Base-by-base conservation (phyloP, 2,888 invertebrate genomes). In the Leptogaster cylindrica region DNA sequence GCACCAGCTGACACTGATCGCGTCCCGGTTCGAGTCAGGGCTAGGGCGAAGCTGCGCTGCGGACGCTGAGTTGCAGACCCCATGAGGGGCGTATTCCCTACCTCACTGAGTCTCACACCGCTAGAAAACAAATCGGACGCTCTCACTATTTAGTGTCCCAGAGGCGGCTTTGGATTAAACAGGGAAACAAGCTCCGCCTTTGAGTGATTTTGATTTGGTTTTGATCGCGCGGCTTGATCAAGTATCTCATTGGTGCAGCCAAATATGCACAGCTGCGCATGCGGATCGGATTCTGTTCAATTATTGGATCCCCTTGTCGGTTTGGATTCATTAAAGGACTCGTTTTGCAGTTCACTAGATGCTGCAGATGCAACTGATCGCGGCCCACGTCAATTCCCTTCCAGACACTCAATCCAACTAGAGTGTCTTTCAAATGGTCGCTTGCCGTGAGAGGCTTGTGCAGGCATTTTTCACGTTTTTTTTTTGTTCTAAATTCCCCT, bases 1-100 rank as follows among this genome's bases (percentile, higher is more conserved):
- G 28, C 61, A 39, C 25, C 39, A 39, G 27, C 20, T 44, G 41
- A 27, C 4, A 61, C 61, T 61, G 18, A 27, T 12, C 12, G 51
- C 28, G 27, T 27, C 27, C n/a, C 18, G 31, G n/a, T 8, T 16
- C 33, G 23, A 61, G 36, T 28, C 14, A 16, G 28, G 61, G 44
- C 20, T 23, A 28, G 44, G 44, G 25, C 55, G 36, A 36, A 51
- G 16, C 23, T 46, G 46, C 23, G 46, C 46, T 46, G 46, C 8
- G n/a, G n/a, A 23, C 23, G 16, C 46, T 46, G n/a, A 7, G 46
- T 12, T 46, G 10, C 10, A 46, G 44, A 18, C 44, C 18, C 44
- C 44, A 18, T 44, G 20, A 44, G 18, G 18, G 20, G 44, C 44
- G 41, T 41, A n/a, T n/a, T n/a, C n/a, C n/a, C n/a, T n/a, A n/a